Conservation (phyloP, 1,140 invertebrate genomes). For the Sminthurinus signatus region DNA sequence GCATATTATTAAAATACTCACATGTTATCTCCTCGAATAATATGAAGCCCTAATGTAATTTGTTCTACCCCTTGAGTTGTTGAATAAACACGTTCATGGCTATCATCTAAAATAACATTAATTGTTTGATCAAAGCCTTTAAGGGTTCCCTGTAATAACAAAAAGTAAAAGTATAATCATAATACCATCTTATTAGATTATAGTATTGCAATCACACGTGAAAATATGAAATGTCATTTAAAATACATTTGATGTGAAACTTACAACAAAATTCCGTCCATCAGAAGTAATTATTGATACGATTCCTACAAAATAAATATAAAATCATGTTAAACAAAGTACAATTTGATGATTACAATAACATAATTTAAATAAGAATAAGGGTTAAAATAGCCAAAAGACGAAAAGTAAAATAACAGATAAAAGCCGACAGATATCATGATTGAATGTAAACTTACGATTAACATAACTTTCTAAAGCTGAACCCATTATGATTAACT, state of each 20-base stretch:
- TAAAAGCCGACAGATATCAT: too few relatives aligned
- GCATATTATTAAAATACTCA: too few relatives aligned
- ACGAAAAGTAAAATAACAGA: too few relatives aligned
- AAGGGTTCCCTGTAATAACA: conserved; percentile 76
- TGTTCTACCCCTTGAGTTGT: conserved; percentile 87
- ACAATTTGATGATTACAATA: too few relatives aligned
- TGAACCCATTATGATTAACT: conserved; percentile 29
- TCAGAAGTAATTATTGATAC: conserved; percentile 92
- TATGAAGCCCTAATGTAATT: conserved; percentile 91
- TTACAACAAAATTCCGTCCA: conserved; percentile 90
- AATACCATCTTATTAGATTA: too few relatives aligned
- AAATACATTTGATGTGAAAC: too few relatives aligned
- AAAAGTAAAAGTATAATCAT: too few relatives aligned
- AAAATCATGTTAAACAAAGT: too few relatives aligned
- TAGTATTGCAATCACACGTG: too few relatives aligned
- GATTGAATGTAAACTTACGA: conserved; percentile 29
- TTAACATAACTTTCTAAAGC: conserved; percentile 32
- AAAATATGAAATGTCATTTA: too few relatives aligned
- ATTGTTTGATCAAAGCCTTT: conserved; percentile 97
- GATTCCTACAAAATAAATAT: conserved; percentile 56
- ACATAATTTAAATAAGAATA: too few relatives aligned
- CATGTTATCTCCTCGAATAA: conserved; percentile 97
- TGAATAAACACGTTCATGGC: conserved; percentile 96
- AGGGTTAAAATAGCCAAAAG: too few relatives aligned
- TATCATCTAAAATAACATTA: conserved; percentile 95